These are phyloP conservation scores for Zaprionus lachaisei DNA, from an alignment of 1,140 invertebrate species.

Conservation along the genomic window DNA sequence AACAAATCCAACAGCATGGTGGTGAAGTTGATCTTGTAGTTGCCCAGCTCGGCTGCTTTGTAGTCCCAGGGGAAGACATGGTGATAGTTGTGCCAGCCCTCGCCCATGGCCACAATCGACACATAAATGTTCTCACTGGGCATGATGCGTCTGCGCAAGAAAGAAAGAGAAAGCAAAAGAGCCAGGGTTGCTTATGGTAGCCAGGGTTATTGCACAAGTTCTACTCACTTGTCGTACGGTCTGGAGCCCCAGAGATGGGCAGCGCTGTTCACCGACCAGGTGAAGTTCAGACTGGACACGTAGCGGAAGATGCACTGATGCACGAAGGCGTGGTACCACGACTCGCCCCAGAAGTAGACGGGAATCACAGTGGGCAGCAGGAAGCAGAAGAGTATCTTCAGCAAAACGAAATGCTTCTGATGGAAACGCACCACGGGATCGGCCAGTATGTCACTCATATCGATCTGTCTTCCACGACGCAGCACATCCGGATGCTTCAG, in stretches of 20 bases:
- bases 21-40: constrained; percentile 83
- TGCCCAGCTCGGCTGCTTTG: constrained; percentile 88
- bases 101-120: constrained; percentile 87
- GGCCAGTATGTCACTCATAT: constrained; percentile 90
- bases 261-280: constrained; percentile 93
- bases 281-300: constrained; percentile 90
- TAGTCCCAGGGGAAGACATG: constrained; percentile 94
- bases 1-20: constrained; percentile 90
- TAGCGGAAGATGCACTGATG: constrained; percentile 90
- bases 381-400: constrained; percentile 91
- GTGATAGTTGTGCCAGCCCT: constrained; percentile 97
- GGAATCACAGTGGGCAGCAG: constrained; percentile 91
- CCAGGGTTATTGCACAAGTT: neutral
- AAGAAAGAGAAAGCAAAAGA: neutral
- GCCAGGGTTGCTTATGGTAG: neutral
- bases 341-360: constrained; percentile 91
- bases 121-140: constrained; percentile 88
- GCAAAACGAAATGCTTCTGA: constrained; percentile 89
- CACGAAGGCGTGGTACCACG: constrained; percentile 86
- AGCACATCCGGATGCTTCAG: constrained; percentile 94
- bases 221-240: constrained; percentile 85
- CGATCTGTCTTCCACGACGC: constrained; percentile 89
- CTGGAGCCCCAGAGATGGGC: constrained; percentile 82
- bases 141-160: constrained; percentile 86
- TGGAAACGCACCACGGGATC: constrained; percentile 92